Base-by-base conservation (phyloP, 2,113 vertebrate species). In the Gorilla gorilla region DNA sequence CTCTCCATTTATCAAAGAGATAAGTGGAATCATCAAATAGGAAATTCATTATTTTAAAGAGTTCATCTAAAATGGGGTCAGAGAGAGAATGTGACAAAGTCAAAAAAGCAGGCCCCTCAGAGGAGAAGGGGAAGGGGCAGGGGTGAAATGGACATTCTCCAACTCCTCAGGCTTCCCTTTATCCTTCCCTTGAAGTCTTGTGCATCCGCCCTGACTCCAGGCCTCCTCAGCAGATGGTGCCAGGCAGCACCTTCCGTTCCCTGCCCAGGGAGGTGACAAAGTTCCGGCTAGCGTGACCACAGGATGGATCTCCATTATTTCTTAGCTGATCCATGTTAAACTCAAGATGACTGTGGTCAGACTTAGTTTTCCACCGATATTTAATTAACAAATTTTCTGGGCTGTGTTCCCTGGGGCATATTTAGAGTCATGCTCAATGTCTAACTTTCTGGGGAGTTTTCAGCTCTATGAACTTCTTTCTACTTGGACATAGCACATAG, bases 281-380 rank as follows among this genome's bases (percentile, higher is more conserved):
- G 20, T 43, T 72, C 86, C 3, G 3, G n/a, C 22, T 8, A 18
- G 52, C 2, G 3, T 43, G 48, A 64, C n/a, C 92, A 50, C n/a
- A 55, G n/a, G 38, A 27, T 20, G 30, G 76, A 40, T 95, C 85
- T 94, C 82, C 1, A 0, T 70, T 78, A 50, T 64, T 52, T 35
- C 57, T 84, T 40, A 50, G 48, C 55, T 38, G 82, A 50, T 57
- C 43, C 70, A 35, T 50, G 93, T 84, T 79, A 93, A 93, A 94
- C 25, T 89, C 68, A 59, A 89, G 81, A 94, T 70, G 66, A 90
- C 68, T 89, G 61, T 89, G 75, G 50, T 90, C 68, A 94, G 94
- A 84, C 70, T 57, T 91, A 27, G 14, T 70, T 97, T 97, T 96
- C 91, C 92, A 96, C 82, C 30, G 73, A 89, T 57, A 93, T 93